Evolutionary conservation across 2,113 vertebrate species (phyloP).

Genomic region (Lucifuga dentata): DNA sequence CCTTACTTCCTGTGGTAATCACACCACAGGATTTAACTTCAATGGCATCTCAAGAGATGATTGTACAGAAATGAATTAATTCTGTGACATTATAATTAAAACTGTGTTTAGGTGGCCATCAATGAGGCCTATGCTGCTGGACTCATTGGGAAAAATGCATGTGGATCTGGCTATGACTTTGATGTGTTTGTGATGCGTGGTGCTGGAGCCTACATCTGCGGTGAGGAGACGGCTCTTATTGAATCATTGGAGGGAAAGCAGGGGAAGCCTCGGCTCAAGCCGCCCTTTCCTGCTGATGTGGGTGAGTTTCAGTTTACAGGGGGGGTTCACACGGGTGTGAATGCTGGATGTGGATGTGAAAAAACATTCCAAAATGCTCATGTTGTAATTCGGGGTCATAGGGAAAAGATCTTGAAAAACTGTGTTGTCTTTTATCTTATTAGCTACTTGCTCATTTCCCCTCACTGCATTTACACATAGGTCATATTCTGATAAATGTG

Average conservation of each 20-base stretch:
- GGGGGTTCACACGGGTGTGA: no score
- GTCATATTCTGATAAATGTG: neutral
- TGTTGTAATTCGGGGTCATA: no score
- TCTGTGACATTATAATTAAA: neutral
- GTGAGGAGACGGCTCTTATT: conserved; percentile 97
- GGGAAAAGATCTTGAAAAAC: neutral
- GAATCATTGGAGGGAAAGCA: conserved; percentile 98
- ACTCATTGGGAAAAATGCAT: conserved; percentile 90
- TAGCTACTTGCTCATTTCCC: neutral
- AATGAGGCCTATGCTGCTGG: conserved; percentile 93
- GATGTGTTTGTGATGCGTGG: conserved; percentile 96
- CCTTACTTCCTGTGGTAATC: no score
- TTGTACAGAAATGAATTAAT: neutral
- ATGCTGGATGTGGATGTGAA: no score
- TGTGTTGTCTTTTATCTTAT: neutral
- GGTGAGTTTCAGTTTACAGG: conserved; percentile 76
- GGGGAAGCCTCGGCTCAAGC: conserved; percentile 96
- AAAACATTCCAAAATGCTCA: no score
- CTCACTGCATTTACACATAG: neutral
- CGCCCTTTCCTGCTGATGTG: conserved; percentile 94
- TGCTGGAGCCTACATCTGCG: conserved; percentile 97
- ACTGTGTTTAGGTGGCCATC: conserved; percentile 84
- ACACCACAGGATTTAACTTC: no score
- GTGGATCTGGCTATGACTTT: conserved; percentile 91
- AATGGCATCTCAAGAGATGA: neutral